Conservation (phyloP, 2,113 vertebrate species). For the Cryptotis parvus region DNA sequence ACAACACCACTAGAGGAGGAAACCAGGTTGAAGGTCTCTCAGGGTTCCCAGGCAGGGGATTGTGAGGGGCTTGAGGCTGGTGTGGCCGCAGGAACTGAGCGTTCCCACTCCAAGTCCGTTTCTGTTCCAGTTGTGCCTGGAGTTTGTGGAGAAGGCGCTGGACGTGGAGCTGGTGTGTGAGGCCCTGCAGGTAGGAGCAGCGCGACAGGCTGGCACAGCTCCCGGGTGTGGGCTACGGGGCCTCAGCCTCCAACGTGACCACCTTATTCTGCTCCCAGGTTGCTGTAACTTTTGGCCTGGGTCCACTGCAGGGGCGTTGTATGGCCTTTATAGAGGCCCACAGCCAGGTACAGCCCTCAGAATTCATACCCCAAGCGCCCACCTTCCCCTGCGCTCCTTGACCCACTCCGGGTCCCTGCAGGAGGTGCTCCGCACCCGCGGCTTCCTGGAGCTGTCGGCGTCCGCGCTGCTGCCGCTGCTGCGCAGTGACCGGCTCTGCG, state of each 20-base stretch:
- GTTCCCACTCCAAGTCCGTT: not conserved
- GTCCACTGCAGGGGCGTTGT: constrained; percentile 85
- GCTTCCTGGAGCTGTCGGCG: constrained; percentile 88
- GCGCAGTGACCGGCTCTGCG: constrained; percentile 83
- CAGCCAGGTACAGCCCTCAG: constrained; percentile 78
- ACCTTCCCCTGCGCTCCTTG: not conserved
- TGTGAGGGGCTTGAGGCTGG: not conserved
- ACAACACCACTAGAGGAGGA: not conserved
- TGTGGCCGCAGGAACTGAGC: not conserved
- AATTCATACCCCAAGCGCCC: not conserved
- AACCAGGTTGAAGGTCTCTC: too few relatives aligned
- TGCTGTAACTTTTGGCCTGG: constrained; percentile 88
- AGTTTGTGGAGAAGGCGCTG: constrained; percentile 87
- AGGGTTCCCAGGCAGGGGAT: too few relatives aligned
- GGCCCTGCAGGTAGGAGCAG: constrained; percentile 88
- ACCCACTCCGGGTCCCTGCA: constrained; percentile 58
- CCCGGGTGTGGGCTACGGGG: not conserved
- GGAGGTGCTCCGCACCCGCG: constrained; percentile 86
- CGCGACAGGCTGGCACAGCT: not conserved
- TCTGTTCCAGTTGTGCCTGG: constrained; percentile 87
- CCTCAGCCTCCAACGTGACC: not conserved
- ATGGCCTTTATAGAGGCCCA: constrained; percentile 87
- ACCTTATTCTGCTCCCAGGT: constrained; percentile 81
- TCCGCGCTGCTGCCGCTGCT: constrained; percentile 84
- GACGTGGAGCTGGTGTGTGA: constrained; percentile 89